These are phyloP conservation scores for Mionectes olivaceus DNA, from an alignment of 2,797 vertebrate species.

Conservation along the genomic window DNA sequence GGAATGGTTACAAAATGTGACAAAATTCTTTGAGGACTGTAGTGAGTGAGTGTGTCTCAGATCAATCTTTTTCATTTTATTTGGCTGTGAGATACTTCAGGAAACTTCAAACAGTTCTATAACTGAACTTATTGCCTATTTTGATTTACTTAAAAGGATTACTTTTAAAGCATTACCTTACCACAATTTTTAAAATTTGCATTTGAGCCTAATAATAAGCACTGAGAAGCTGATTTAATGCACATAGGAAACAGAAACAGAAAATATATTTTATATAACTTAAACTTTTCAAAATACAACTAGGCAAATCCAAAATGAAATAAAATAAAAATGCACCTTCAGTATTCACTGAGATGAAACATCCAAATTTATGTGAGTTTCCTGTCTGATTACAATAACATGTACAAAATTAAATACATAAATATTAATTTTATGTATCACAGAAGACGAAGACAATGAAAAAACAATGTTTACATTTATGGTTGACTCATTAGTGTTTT, in stretches of 20 bases:
- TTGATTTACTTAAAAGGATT: not conserved
- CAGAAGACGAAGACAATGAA: constrained; percentile 70
- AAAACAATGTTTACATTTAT: constrained; percentile 77
- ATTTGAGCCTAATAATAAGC: not conserved
- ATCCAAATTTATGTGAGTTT: constrained; percentile 62
- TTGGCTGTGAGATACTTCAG: not conserved
- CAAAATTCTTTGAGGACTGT: not conserved
- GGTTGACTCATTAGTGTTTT: constrained; percentile 76
- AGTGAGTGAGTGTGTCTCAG: not conserved
- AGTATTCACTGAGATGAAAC: constrained; percentile 45
- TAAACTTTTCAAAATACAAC: constrained; percentile 58
- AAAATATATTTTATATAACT: not conserved
- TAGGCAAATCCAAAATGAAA: constrained; percentile 42
- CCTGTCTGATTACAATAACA: constrained; percentile 60
- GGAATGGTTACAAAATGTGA: not conserved
- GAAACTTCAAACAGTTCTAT: constrained; percentile 10
- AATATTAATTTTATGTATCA: constrained; percentile 78
- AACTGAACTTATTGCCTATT: not conserved
- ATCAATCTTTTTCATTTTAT: not conserved
- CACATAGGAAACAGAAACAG: not conserved
- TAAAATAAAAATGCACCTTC: constrained; percentile 34
- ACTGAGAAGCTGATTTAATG: not conserved
- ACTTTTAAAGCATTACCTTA: constrained; percentile 40
- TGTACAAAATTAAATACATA: constrained; percentile 77
- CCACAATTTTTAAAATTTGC: not conserved